Percentiles rank a stretch among this genome's conserved stretches.
These are phyloP conservation scores for Abramis brama DNA, from an alignment of 2,113 vertebrate genomes.

Conservation along the genomic window DNA sequence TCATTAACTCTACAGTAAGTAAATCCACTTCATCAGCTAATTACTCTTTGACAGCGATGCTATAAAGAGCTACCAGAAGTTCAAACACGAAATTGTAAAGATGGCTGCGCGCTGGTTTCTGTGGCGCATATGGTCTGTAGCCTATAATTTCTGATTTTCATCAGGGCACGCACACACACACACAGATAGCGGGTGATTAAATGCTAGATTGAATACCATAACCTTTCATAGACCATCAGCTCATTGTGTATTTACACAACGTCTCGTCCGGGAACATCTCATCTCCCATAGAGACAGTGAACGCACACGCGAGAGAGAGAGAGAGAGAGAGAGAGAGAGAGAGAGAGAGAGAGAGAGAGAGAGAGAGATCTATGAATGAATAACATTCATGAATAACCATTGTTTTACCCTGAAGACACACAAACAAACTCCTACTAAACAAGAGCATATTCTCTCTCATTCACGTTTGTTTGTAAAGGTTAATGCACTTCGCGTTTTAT, in stretches of 20 bases:
- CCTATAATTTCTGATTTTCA: not conserved
- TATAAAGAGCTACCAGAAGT: too few species aligned
- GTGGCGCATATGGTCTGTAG: too few species aligned
- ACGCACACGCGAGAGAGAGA: not conserved
- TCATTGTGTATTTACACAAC: conserved; percentile 57
- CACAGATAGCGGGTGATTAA: conserved; percentile 44
- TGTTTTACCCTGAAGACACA: not conserved
- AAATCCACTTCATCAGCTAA: too few species aligned
- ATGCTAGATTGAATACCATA: conserved; percentile 68
- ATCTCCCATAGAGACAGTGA: not conserved
- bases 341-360: not conserved
- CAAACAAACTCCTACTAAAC: not conserved
- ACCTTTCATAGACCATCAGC: conserved; percentile 75
- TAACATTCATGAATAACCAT: conserved; percentile 27
- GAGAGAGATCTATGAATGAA: conserved; percentile 39
- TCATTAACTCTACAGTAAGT: too few species aligned
- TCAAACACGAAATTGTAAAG: too few species aligned
- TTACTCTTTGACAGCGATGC: too few species aligned
- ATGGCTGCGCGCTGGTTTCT: too few species aligned
- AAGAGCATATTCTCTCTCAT: not conserved
- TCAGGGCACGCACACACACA: conserved; percentile 4
- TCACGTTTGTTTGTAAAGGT: not conserved
- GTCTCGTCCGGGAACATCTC: conserved; percentile 54
- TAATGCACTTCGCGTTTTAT: not conserved
- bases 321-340: not conserved